A percentile compares a stretch with the other conserved stretches of the same genome.
Conservation (phyloP, 2,113 vertebrate genomes). For the Columbina picui region DNA sequence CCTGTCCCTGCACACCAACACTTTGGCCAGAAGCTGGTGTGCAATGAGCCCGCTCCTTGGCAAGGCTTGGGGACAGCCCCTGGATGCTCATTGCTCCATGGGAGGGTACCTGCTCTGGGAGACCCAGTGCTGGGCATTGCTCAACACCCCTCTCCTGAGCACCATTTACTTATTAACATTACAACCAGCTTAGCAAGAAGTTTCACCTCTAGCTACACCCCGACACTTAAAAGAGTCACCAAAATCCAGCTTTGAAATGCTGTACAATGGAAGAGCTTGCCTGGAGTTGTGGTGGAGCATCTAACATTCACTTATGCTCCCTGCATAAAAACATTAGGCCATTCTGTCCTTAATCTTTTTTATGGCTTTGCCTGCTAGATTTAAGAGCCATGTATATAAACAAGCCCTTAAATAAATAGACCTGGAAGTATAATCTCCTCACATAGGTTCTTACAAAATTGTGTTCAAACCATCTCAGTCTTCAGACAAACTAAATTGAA, state of each 20-base stretch:
- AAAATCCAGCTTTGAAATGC: neutral
- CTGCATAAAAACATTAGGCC: conserved; percentile 13
- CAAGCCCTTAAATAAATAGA: conserved; percentile 53
- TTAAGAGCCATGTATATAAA: conserved; percentile 36
- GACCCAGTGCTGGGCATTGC: neutral
- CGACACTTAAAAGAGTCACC: neutral
- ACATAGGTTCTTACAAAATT: conserved; percentile 2
- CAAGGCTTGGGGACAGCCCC: neutral
- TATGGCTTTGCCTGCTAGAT: conserved; percentile 21
- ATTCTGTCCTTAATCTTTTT: conserved; percentile 34
- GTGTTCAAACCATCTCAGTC: conserved; percentile 28
- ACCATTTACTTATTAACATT: neutral
- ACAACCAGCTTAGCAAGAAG: neutral
- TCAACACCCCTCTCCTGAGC: neutral
- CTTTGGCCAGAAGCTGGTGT: rapidly evolving
- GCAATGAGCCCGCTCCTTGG: rapidly evolving
- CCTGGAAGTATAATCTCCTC: conserved; percentile 14
- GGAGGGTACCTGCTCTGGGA: neutral
- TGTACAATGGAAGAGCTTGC: neutral
- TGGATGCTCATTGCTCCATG: neutral
- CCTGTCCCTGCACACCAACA: rapidly evolving
- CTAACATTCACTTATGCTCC: conserved; percentile 9
- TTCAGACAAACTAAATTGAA: conserved; percentile 20
- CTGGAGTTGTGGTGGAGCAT: neutral
- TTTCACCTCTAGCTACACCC: neutral